Evolutionary conservation across 2,113 vertebrate species (phyloP), one percentile per base, ranked within the genome.

Genomic region (Phrynosoma platyrhinos): DNA sequence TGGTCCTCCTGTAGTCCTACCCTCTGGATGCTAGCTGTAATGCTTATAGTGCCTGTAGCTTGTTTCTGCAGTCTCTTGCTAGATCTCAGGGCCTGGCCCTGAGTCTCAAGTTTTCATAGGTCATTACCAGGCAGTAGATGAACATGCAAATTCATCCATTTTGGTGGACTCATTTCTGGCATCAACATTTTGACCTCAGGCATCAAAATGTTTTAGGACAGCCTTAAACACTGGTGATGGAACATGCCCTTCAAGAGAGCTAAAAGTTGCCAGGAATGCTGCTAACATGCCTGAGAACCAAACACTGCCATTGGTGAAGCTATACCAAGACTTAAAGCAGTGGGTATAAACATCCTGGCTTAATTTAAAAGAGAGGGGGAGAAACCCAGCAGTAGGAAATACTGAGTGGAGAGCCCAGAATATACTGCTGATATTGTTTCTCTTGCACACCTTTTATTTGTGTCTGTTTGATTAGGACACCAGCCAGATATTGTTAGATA

Each of bases 401-500:
- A 2, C 72, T 87, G 64, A 55, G 72, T 4, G 76, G 58, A 87
- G 86, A 78, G 9, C 55, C 91, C 32, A 1, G 47, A 75, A 10
- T 90, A 8, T n/a, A 30, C 52, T 87, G 52, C 20, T 90, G 27
- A 9, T 62, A 74, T 76, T 36, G 53, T 82, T 75, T 82, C 64
- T 79, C 47, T 1, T 21, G 32, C 9, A 75, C 32, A 66, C 80
- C 18, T 89, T 92, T 87, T 36, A 84, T 78, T 89, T n/a, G 36
- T 86, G 66, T 58, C 55, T 81, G 8, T 82, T 83, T 90, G 81
- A 77, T 91, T 86, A 85, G n/a, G 0, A 47, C 79, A 80, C 55
- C 88, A 69, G 79, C 71, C 86, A 66, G 79, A 76, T 90, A 79
- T 87, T 32, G 66, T 78, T 78, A 69, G 81, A 92, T 83, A 88